phyloP scores from a whole-genome alignment of 30 jellyfish, hydroid and myxozoan species.

The Thelohanellus kitauei region DNA sequence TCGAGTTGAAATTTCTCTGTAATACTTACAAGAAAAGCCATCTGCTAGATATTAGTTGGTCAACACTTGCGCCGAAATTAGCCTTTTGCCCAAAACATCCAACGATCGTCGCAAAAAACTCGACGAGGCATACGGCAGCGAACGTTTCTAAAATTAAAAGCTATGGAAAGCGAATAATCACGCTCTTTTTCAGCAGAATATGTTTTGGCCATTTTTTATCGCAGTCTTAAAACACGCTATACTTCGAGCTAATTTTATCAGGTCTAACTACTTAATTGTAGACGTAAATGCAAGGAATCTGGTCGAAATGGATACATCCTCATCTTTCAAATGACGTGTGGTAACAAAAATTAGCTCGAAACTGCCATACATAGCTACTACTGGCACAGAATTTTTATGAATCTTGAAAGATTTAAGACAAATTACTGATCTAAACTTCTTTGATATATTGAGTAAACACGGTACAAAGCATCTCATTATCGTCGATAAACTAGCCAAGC shows the following conservation, averaged over 20 bases:
- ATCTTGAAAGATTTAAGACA: no score
- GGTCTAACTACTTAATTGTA: not conserved
- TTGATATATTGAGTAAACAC: no score
- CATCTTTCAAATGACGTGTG: not conserved
- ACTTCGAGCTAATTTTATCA: conserved; percentile 5
- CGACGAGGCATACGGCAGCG: conserved; percentile 1
- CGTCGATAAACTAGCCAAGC: no score
- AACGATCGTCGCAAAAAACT: not conserved
- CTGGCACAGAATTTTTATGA: no score
- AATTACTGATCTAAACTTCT: no score
- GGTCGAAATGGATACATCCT: not conserved
- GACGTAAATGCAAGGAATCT: conserved; percentile 1
- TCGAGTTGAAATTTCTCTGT: no score
- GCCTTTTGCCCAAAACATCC: conserved; percentile 1
- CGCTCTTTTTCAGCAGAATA: conserved; percentile 2
- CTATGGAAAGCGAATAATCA: conserved; percentile 1
- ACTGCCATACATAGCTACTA: no score
- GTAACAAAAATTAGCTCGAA: no score
- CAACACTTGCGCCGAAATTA: conserved; percentile 10
- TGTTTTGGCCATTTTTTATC: conserved; percentile 2
- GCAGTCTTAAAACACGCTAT: conserved; percentile 2
- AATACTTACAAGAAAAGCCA: no score
- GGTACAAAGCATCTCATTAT: no score
- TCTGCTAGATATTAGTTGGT: conserved; percentile 2
- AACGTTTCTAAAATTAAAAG: conserved; percentile 1